Percentiles rank a stretch among this genome's conserved stretches.
These are phyloP conservation scores for Schizothorax lantsangensis DNA, from an alignment of 2,797 vertebrate species.

Conservation along the genomic window DNA sequence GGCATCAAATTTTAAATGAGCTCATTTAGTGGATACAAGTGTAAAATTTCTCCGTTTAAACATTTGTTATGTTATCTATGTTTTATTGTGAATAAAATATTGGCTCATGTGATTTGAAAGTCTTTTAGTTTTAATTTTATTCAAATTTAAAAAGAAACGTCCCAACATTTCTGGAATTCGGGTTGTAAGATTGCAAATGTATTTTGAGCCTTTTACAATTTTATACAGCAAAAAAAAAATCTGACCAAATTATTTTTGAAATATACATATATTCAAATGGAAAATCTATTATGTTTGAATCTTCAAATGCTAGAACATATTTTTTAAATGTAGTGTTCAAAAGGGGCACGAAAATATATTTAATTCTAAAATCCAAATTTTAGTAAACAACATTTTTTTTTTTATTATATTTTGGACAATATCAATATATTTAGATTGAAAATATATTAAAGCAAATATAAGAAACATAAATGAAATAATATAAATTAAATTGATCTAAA, in stretches of 20 bases:
- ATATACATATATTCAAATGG: background rate
- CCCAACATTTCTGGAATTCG: no score
- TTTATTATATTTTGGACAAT: background rate
- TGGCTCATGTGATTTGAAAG: no score
- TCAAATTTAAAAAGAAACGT: no score
- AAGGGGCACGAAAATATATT: background rate
- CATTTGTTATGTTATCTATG: no score
- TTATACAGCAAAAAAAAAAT: background rate
- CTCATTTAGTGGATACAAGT: no score
- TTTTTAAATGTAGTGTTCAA: background rate
- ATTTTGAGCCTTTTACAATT: background rate
- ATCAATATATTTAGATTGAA: background rate
- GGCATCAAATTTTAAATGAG: no score
- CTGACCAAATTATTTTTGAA: background rate
- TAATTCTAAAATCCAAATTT: background rate
- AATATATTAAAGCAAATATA: background rate
- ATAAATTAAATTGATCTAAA: background rate
- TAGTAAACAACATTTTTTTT: background rate
- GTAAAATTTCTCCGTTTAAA: no score
- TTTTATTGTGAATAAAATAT: no score
- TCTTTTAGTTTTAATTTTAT: no score
- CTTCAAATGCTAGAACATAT: background rate
- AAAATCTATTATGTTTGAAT: background rate
- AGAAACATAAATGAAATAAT: background rate
- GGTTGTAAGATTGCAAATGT: no score